Evolutionary conservation across 1,140 invertebrate genomes (phyloP).

Genomic region (Sesamia nonagrioides): DNA sequence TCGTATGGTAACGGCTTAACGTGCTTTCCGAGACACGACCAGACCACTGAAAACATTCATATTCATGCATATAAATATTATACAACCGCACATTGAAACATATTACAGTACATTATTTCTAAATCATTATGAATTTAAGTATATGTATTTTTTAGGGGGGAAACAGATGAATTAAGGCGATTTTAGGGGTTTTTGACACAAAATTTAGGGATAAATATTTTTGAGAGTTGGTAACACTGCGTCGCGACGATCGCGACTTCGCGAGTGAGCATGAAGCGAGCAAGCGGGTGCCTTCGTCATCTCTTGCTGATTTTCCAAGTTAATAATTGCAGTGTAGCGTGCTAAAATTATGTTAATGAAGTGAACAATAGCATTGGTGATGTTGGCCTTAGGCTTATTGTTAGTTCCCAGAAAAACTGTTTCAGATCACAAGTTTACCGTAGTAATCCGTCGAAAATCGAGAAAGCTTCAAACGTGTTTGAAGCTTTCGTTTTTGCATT

Average conservation of each 20-base stretch:
- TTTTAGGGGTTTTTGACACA: too few relatives aligned
- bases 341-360: slow-evolving; percentile 78
- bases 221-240: too few relatives aligned
- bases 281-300: slow-evolving; percentile 71
- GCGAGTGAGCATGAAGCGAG: slow-evolving; percentile 49
- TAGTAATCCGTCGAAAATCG: slow-evolving; percentile 81
- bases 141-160: too few relatives aligned
- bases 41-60: too few relatives aligned
- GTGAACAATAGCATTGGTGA: slow-evolving; percentile 84
- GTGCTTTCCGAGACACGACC: too few relatives aligned
- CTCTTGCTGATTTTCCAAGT: slow-evolving; percentile 64
- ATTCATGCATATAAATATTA: too few relatives aligned
- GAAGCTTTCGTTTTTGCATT: slow-evolving; percentile 89
- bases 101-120: too few relatives aligned
- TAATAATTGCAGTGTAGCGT: slow-evolving; percentile 65
- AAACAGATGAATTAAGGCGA: too few relatives aligned
- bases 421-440: slow-evolving; percentile 76
- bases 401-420: slow-evolving; percentile 82
- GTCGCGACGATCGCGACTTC: slow-evolving; percentile 22
- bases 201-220: too few relatives aligned
- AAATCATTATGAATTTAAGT: too few relatives aligned
- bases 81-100: too few relatives aligned
- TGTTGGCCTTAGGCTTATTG: slow-evolving; percentile 82
- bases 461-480: slow-evolving; percentile 94
- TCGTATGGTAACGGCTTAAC: too few relatives aligned